Evolutionary conservation across 1,140 invertebrate genomes (phyloP).

Genomic region (Helicoverpa zea): DNA sequence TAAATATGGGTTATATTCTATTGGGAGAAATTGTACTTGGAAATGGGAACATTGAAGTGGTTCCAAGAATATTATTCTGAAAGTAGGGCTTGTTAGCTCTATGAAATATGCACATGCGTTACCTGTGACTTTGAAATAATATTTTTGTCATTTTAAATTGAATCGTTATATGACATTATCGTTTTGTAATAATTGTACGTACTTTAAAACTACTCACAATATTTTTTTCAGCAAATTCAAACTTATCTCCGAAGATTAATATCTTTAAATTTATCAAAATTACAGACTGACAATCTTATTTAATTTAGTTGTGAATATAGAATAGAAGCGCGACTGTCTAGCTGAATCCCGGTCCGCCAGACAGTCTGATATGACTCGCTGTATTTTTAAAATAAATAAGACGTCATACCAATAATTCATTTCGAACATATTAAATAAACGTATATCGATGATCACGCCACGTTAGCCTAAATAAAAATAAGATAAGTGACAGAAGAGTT

Average conservation of each 20-base stretch:
- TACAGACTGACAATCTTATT: too few relatives aligned
- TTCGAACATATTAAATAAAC: conserved; percentile 42
- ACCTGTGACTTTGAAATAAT: too few relatives aligned
- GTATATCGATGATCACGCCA: conserved; percentile 22
- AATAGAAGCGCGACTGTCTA: conserved; percentile 1
- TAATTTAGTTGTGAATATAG: too few relatives aligned
- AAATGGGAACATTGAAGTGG: background rate
- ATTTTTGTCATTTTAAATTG: too few relatives aligned
- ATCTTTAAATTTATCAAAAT: too few relatives aligned
- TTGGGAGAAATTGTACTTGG: background rate
- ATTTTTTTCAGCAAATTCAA: too few relatives aligned
- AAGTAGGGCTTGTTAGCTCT: conserved; percentile 41
- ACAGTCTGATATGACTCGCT: conserved; percentile 51
- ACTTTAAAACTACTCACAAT: too few relatives aligned
- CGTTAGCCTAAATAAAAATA: conserved; percentile 34
- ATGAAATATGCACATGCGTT: too few relatives aligned
- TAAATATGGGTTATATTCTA: conserved; percentile 1
- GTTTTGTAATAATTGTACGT: too few relatives aligned
- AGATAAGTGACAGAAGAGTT: conserved; percentile 37
- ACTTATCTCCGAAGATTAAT: too few relatives aligned
- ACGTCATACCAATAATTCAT: conserved; percentile 52
- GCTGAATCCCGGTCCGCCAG: conserved; percentile 48
- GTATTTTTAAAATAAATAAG: conserved; percentile 55
- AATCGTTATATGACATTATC: too few relatives aligned
- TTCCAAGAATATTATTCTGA: conserved; percentile 39